Percentiles rank a stretch among this genome's conserved stretches.
phyloP scores from a whole-genome alignment of 2,888 invertebrate species.

The Boloria selene region DNA sequence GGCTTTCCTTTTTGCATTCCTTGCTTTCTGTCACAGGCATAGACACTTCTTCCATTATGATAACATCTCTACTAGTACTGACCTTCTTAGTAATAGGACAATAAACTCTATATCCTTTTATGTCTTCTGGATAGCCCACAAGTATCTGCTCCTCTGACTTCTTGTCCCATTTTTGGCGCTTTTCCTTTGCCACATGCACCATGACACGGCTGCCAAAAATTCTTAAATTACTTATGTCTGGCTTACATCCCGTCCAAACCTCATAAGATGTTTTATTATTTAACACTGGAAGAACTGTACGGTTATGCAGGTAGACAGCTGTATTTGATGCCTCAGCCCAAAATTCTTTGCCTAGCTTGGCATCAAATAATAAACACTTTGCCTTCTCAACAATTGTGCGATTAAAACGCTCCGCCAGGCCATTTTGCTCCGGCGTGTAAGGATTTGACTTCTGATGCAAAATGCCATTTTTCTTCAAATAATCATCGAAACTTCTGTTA shows the following conservation, averaged over 20 bases:
- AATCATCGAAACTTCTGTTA: constrained; percentile 1
- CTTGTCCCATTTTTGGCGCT: constrained; percentile 27
- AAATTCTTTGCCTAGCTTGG: constrained; percentile 1
- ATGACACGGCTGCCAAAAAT: constrained; percentile 37
- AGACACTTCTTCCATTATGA: no score
- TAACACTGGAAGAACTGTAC: constrained; percentile 24
- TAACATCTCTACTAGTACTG: no score
- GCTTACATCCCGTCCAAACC: constrained; percentile 34
- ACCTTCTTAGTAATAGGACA: not conserved
- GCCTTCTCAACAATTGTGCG: constrained; percentile 18
- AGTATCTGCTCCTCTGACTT: constrained; percentile 8
- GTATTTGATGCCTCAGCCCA: constrained; percentile 27
- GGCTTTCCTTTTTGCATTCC: constrained; percentile 15
- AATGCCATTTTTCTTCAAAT: not conserved
- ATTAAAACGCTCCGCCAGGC: not conserved
- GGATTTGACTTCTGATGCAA: constrained; percentile 6
- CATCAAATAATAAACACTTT: constrained; percentile 23
- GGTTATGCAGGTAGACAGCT: constrained; percentile 30
- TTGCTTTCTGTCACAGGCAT: constrained; percentile 11
- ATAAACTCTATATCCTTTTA: constrained; percentile 20
- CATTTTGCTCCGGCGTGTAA: not conserved
- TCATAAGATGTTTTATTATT: constrained; percentile 38
- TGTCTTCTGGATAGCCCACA: constrained; percentile 14
- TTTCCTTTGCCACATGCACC: constrained; percentile 38
- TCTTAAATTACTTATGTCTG: constrained; percentile 31